These are phyloP conservation scores for Lacerta bilineata DNA, from an alignment of 2,797 vertebrate species.

Conservation along the genomic window DNA sequence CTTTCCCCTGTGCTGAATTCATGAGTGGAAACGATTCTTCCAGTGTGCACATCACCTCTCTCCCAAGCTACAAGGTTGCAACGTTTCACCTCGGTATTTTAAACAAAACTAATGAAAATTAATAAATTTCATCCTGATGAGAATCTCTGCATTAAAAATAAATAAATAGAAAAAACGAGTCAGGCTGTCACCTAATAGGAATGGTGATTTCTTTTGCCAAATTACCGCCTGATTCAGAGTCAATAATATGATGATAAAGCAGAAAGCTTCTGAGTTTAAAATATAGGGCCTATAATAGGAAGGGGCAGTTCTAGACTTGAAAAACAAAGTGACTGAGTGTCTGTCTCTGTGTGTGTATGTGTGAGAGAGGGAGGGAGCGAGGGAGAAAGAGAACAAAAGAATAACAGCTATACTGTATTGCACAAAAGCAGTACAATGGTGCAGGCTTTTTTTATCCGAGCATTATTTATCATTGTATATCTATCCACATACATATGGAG, in stretches of 20 bases:
- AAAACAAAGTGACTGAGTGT: slow-evolving; percentile 34
- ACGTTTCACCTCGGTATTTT: slow-evolving; percentile 38
- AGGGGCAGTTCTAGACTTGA: slow-evolving; percentile 50
- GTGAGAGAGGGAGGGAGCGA: not conserved
- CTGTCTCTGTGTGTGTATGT: slow-evolving; percentile 1
- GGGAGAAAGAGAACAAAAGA: slow-evolving; percentile 60
- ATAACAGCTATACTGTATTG: slow-evolving; percentile 29
- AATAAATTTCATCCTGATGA: slow-evolving; percentile 71
- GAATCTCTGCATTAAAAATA: slow-evolving; percentile 62
- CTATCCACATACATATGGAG: slow-evolving; percentile 47
- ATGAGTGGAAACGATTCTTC: slow-evolving; percentile 66
- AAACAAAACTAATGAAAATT: slow-evolving; percentile 51
- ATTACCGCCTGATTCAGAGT: slow-evolving; percentile 74
- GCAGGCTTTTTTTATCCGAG: not conserved
- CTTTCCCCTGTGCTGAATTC: slow-evolving; percentile 65
- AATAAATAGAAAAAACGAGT: slow-evolving; percentile 10
- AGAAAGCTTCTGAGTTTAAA: slow-evolving; percentile 63
- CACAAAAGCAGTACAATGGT: slow-evolving; percentile 46
- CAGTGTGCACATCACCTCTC: slow-evolving; percentile 48
- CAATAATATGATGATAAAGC: slow-evolving; percentile 72
- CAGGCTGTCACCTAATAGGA: slow-evolving; percentile 74
- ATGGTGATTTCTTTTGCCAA: slow-evolving; percentile 70
- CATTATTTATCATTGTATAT: slow-evolving; percentile 17
- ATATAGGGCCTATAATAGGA: slow-evolving; percentile 49
- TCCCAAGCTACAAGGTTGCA: slow-evolving; percentile 61